Evolutionary conservation across 2,888 invertebrate genomes (phyloP).

Genomic region (Endotricha flammealis): DNA sequence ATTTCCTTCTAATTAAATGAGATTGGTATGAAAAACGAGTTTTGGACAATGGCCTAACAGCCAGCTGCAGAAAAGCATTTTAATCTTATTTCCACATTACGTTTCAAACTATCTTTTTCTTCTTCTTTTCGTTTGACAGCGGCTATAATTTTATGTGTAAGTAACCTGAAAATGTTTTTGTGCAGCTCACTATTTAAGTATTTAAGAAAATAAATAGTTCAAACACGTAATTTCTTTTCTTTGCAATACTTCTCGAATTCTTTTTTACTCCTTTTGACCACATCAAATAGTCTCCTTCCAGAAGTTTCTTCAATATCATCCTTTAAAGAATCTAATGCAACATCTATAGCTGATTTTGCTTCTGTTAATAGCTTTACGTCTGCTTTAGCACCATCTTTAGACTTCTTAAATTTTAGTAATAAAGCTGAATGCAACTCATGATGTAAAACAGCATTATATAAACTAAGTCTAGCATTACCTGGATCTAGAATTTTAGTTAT

Average conservation of each 20-base stretch:
- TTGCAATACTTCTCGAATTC: slow-evolving; percentile 68
- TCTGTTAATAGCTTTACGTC: slow-evolving; percentile 61
- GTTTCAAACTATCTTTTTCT: too few species aligned
- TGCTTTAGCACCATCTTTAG: slow-evolving; percentile 35
- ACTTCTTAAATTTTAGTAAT: slow-evolving; percentile 67
- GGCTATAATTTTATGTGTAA: too few species aligned
- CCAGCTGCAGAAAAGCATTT: too few species aligned
- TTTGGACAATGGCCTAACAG: too few species aligned
- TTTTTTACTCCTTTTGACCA: slow-evolving; percentile 65
- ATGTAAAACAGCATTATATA: slow-evolving; percentile 87
- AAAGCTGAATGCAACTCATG: slow-evolving; percentile 83
- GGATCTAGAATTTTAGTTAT: slow-evolving; percentile 84
- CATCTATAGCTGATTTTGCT: slow-evolving; percentile 59
- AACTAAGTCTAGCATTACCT: slow-evolving; percentile 83
- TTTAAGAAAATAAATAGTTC: slow-evolving; percentile 5
- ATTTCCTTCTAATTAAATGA: too few species aligned
- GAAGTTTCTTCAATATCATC: slow-evolving; percentile 75
- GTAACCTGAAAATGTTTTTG: too few species aligned
- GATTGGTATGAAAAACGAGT: too few species aligned
- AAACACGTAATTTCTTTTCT: slow-evolving; percentile 47
- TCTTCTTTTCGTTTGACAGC: too few species aligned
- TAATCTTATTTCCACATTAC: too few species aligned
- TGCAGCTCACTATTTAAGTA: slow-evolving; percentile 15
- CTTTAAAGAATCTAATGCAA: slow-evolving; percentile 61
- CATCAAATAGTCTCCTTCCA: slow-evolving; percentile 70